These are phyloP conservation scores for Temnothorax ravouxi DNA, from an alignment of 2,888 invertebrate genomes.

Conservation along the genomic window DNA sequence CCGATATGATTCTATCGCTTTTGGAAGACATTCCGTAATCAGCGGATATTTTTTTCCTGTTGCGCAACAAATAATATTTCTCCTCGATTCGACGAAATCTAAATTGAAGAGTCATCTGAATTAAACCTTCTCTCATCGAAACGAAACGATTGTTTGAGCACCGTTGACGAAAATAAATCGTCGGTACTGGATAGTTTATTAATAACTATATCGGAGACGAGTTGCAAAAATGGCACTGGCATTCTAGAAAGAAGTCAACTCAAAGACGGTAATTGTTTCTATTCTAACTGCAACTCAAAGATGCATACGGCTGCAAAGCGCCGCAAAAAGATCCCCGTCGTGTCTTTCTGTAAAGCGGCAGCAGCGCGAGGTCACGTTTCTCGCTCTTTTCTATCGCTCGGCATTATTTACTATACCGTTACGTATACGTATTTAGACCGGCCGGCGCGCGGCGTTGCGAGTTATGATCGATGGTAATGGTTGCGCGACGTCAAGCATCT, in stretches of 20 bases:
- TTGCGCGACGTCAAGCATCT: background rate
- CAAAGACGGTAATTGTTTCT: slow-evolving; percentile 8
- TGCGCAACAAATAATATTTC: background rate
- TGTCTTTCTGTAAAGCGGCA: background rate
- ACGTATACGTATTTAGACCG: background rate
- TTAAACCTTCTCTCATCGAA: background rate
- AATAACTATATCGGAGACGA: slow-evolving; percentile 45
- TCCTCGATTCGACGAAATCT: background rate
- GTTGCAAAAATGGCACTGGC: slow-evolving; percentile 49
- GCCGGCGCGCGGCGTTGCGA: no score
- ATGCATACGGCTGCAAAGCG: background rate
- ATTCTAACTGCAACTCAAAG: slow-evolving; percentile 5
- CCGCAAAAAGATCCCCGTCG: background rate
- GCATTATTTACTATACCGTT: slow-evolving; percentile 30
- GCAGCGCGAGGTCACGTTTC: background rate
- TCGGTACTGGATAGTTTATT: slow-evolving; percentile 15
- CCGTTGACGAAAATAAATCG: slow-evolving; percentile 5
- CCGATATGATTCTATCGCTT: background rate
- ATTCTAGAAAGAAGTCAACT: slow-evolving; percentile 37
- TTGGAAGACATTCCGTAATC: background rate
- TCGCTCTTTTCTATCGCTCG: slow-evolving; percentile 1
- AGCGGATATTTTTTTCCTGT: background rate
- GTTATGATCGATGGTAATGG: background rate
- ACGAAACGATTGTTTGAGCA: background rate
- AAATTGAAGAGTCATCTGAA: slow-evolving; percentile 4